Percentiles rank a stretch among this genome's conserved stretches.
phyloP scores from a whole-genome alignment of 2,797 vertebrate genomes.

The Fistularia tabacaria region DNA sequence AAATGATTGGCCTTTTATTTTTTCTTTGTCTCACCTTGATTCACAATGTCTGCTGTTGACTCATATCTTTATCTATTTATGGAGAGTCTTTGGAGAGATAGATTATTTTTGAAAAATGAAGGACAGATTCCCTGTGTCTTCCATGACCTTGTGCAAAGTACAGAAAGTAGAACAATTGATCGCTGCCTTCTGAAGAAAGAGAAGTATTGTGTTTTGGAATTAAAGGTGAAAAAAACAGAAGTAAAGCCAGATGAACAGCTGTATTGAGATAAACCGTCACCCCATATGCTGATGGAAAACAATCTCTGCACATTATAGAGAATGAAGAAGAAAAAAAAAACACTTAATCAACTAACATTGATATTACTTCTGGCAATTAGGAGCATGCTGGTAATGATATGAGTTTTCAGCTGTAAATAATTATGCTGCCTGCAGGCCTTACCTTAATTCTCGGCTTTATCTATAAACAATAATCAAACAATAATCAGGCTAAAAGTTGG shows the following conservation, averaged over 20 bases:
- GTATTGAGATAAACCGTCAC: constrained; percentile 78
- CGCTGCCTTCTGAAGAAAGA: constrained; percentile 57
- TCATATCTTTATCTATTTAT: constrained; percentile 56
- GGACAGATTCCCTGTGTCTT: constrained; percentile 58
- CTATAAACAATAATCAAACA: constrained; percentile 99
- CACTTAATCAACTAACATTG: constrained; percentile 98
- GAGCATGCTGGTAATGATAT: constrained; percentile 98
- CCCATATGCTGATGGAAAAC: constrained; percentile 84
- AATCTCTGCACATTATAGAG: constrained; percentile 87
- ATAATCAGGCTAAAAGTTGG: constrained; percentile 84
- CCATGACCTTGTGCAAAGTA: constrained; percentile 68
- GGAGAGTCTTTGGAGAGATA: constrained; percentile 51
- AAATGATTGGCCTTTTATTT: constrained; percentile 56
- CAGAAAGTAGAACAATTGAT: constrained; percentile 67
- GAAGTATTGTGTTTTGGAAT: constrained; percentile 60
- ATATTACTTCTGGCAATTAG: constrained; percentile 99
- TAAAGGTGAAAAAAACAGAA: constrained; percentile 63
- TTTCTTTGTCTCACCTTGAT: not conserved
- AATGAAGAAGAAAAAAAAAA: constrained; percentile 68
- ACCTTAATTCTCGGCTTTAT: constrained; percentile 98
- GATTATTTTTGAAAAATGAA: constrained; percentile 54
- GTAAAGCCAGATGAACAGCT: constrained; percentile 75
- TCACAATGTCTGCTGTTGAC: constrained; percentile 11
- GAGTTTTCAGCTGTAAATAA: constrained; percentile 99
- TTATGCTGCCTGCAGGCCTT: constrained; percentile 95